Evolutionary conservation across 1,140 invertebrate species (phyloP), one percentile per base, ranked within the genome.

Genomic region (Diachasma alloeum): DNA sequence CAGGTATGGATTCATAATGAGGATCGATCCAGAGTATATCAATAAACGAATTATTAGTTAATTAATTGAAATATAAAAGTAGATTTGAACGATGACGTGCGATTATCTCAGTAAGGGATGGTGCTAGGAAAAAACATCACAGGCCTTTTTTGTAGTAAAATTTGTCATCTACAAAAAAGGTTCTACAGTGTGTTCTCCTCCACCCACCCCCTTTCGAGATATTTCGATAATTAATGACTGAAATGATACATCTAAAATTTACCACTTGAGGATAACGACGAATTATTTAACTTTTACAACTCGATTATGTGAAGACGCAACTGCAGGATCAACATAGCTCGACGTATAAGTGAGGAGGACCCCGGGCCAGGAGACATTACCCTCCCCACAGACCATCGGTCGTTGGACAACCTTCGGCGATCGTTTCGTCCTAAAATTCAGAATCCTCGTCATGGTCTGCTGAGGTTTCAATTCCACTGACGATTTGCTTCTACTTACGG

Each of bases 321-420:
- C 15, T 9, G 10, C 31, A 8, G 71, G 13, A 72, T 83, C 74
- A 10, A 75, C 70, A 11, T 81, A 53, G 10, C 78, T 80, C 9
- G 77, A 78, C 2, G 44, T 82, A 26, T 83, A 85, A 75, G 80
- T 85, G 10, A 83, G 42, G 9, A 84, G 53, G 66, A 83, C 76
- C 48, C 76, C 74, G 2, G 81, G 77, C 81, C 80, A 82, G n/a
- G 78, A 19, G 5, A 81, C 74, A 39, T 83, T 82, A 36, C 83
- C 82, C 1, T 84, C 82, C 0, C 36, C 78, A 26, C 53, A 22
- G 10, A 81, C 42, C 9, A 75, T 44, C 0, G 56, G 17, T 39
- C 66, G 26, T 56, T 48, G 17, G 39, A 80, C 67, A 63, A 22
- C 56, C 59, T 67, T 77, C 13, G 73, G 36, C 9, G 44, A 59